Conservation (phyloP, 2,797 vertebrate species). For the Threskiornis aethiopicus region DNA sequence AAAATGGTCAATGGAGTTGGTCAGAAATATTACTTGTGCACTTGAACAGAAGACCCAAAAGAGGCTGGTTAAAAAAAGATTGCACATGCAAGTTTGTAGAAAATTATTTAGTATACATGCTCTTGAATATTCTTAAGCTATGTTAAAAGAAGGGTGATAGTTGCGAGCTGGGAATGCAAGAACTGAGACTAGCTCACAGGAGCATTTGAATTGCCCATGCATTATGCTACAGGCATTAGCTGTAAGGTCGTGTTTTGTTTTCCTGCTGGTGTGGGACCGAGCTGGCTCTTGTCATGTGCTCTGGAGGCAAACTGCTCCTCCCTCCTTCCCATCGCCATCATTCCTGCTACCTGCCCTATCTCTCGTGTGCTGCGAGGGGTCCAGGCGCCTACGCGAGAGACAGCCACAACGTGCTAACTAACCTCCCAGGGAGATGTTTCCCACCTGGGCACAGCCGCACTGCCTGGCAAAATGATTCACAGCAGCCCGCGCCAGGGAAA, state of each 20-base stretch:
- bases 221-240: neutral
- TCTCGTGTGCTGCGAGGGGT: neutral
- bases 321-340: neutral
- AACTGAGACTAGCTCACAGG: neutral
- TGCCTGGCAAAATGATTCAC: neutral
- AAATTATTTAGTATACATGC: neutral
- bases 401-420: neutral
- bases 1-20: neutral
- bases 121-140: neutral
- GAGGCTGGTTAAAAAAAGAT: neutral
- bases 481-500: neutral
- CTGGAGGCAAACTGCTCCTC: rapidly evolving
- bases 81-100: neutral
- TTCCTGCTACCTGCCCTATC: neutral
- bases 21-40: neutral
- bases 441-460: neutral
- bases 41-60: neutral
- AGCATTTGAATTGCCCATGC: neutral
- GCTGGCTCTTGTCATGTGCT: neutral
- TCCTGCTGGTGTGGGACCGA: neutral
- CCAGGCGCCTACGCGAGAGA: neutral
- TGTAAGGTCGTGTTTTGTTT: neutral
- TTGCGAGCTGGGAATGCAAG: neutral
- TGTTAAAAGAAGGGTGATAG: neutral
- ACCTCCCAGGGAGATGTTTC: neutral